A percentile compares a stretch with the other conserved stretches of the same genome.
These are phyloP conservation scores for Temnothorax unifasciatus DNA, from an alignment of 2,888 invertebrate species.

Conservation along the genomic window DNA sequence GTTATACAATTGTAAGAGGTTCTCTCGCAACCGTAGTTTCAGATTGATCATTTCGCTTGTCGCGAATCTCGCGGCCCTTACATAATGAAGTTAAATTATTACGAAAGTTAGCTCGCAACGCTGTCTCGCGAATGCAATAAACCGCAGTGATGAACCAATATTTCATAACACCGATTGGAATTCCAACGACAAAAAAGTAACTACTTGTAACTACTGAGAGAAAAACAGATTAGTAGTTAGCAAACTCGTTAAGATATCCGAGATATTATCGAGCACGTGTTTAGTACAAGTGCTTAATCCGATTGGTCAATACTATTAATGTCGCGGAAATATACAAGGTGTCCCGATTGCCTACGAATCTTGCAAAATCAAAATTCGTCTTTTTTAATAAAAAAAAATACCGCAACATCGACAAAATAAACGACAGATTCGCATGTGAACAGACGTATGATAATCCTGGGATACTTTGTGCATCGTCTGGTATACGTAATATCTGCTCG, in stretches of 20 bases:
- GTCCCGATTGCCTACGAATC: background rate
- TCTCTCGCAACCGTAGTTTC: background rate
- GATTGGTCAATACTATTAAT: background rate
- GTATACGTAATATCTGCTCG: background rate
- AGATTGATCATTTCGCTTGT: constrained; percentile 7
- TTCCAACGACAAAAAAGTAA: constrained; percentile 6
- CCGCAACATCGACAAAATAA: background rate
- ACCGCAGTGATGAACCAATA: constrained; percentile 22
- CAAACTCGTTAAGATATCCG: background rate
- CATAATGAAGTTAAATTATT: constrained; percentile 36
- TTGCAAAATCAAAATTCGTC: background rate
- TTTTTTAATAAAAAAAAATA: background rate
- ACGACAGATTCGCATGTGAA: background rate
- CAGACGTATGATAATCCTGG: background rate
- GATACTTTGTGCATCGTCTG: background rate
- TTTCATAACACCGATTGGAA: constrained; percentile 27
- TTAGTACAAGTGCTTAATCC: background rate
- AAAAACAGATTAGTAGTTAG: background rate
- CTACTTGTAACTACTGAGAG: background rate
- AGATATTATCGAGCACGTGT: constrained; percentile 7
- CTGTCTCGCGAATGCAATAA: constrained; percentile 31
- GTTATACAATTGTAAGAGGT: background rate
- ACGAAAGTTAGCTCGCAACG: constrained; percentile 17
- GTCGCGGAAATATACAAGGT: background rate
- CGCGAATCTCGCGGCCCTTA: constrained; percentile 31